Base-by-base conservation (phyloP, 2,797 vertebrate species). In the Gobionotothen gibberifrons region DNA sequence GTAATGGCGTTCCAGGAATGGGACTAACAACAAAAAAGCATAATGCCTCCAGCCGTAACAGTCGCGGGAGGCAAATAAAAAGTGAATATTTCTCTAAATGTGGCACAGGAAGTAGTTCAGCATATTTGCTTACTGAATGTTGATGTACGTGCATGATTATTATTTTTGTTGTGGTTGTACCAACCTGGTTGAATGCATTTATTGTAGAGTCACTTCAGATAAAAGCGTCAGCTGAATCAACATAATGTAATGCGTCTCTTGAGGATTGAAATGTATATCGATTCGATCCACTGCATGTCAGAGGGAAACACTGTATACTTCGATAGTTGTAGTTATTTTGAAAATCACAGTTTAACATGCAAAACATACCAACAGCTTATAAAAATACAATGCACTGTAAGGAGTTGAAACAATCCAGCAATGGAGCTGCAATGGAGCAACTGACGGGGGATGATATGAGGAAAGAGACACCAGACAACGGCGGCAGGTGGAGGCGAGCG, bases 401-500 rank as follows among this genome's bases (percentile, higher is more conserved):
- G 56, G 52, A 55, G 10, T 61, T 56, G 2, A 39, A 55, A 69
- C 42, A 66, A 69, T 40, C 40, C 54, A 66, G 46, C 72, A 62
- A 46, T 12, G 2, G 22, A 36, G 74, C 26, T 26, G 72, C 53
- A 21, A 62, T 39, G 43, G 44, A 77, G 46, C 55, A 12, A 62
- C 57, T 54, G 76, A 81, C 82, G 62, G 43, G 49, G 48, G 46
- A 66, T 13, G 14, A 52, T 10, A 13, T 0, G 56, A 85, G 71
- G 57, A 76, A 58, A 44, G 63, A 57, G 43, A 82, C 75, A 70
- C 36, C n/a, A 63, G 56, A 55, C 52, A 26, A 48, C 5, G 9
- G 80, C 82, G 72, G 43, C 60, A 3, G 51, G 76, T 67, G 53
- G 49, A 57, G 49, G 60, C 71, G 69, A 73, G 57, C 42, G 43